Evolutionary conservation across 2,797 vertebrate species (phyloP), one percentile per base, ranked within the genome.

Genomic region (Parauchenoglanis ngamensis): DNA sequence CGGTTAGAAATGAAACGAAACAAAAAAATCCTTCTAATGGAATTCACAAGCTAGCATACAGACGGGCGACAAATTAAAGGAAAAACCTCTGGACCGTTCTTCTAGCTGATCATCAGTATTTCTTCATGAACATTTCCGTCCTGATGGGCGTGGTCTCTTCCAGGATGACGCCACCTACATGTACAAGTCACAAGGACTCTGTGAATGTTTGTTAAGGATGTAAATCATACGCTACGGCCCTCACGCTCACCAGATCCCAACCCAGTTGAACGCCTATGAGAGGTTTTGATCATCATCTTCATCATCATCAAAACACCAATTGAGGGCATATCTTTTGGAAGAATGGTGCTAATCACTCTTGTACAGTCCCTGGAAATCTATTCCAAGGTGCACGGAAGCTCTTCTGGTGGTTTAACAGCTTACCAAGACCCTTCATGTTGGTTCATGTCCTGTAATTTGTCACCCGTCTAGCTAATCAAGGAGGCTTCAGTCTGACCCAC

Each of bases 1-100:
- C 46, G 54, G 75, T 6, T 10, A 40, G 63, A 61, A 82, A 85
- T 28, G 1, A 35, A 52, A 65, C 13, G 0, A 25, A 35, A 57
- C 54, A 12, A 21, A 82, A 82, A 84, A 70, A 57, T 77, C 12
- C 85, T 15, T 73, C 70, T n/a, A 31, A 35, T 46, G 21, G 61
- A 35, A 57, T 57, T 40, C 11, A 5, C 49, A 21, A 87, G 79
- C 78, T 57, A 4, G 35, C 10, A 70, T 52, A 73, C 17, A 56
- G 19, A 61, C 25, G 19, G 4, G 54, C 12, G 31, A 84, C 49
- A 56, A 35, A 70, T 70, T 23, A 70, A 84, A 67, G 25, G 25
- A 46, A 81, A 79, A 59, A 31, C 13, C 0, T 10, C 17, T 19
- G 52, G 28, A 7, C 35, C 35, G 31, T 40, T 76, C 31, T 57